Evolutionary conservation across 2,113 vertebrate genomes (phyloP), one percentile per base, ranked within the genome.

Genomic region (Rallus limicola): DNA sequence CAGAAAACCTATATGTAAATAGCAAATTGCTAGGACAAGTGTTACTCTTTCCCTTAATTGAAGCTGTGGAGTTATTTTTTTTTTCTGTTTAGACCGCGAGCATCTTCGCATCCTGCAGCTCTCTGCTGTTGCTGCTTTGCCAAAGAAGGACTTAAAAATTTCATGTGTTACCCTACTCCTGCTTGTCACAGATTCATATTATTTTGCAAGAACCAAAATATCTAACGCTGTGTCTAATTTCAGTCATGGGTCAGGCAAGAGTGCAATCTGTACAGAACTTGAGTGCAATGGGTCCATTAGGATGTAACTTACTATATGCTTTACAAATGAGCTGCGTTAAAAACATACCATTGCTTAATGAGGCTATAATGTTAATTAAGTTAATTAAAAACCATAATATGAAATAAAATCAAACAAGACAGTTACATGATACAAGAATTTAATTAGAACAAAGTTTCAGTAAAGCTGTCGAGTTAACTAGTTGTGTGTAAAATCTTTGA

Each of bases 351-450:
- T 71, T 94, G 77, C 59, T 87, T 90, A 93, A 95, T 94, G 89
- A 95, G 55, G 90, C 70, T 85, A 74, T 82, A 84, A 88, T 93
- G 59, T 92, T 96, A 97, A 97, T 97, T 96, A 86, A 95, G 68
- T 92, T 6, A 88, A 91, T 94, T 96, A 14, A 86, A 93, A 94
- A 90, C 40, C 87, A 20, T 79, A 81, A 29, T 95, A 95, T 86
- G 52, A 96, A 97, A 92, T 92, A 80, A 92, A 95, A 92, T 95
- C 77, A 96, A 97, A 96, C 42, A 86, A 96, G 91, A 79, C 44
- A 94, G 76, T 78, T 85, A 91, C 40, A 72, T 18, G 42, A 72
- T 89, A 91, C 24, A 90, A 69, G 40, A 96, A 96, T 95, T 74
- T 91, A 97, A 92, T 97, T 94, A 81, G 75, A 82, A 48, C 12